A percentile compares a stretch with the other conserved stretches of the same genome.
These are phyloP conservation scores for Hesperophylax magnus DNA, from an alignment of 1,140 invertebrate genomes.

Conservation along the genomic window DNA sequence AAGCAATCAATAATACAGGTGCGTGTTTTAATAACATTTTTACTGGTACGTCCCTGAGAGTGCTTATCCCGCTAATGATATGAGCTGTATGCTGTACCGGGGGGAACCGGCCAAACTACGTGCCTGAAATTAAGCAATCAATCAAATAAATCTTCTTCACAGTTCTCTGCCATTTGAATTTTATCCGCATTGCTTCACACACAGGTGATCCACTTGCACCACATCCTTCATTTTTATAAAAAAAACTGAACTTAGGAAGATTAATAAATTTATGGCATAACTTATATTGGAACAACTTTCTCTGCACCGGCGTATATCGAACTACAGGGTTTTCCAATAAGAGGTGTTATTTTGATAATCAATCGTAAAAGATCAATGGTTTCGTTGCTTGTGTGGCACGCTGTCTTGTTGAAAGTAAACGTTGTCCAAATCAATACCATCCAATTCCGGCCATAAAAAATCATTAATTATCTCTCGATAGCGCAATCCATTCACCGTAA, in stretches of 20 bases:
- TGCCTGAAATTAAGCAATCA: conserved; percentile 19
- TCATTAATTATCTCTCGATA: too few relatives aligned
- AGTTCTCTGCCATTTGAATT: conserved; percentile 23
- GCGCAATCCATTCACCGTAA: too few relatives aligned
- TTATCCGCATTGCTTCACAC: conserved; percentile 23
- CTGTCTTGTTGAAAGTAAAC: too few relatives aligned
- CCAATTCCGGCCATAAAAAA: too few relatives aligned
- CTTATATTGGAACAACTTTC: conserved; percentile 55
- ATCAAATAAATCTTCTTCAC: conserved; percentile 35
- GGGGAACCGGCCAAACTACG: conserved; percentile 1
- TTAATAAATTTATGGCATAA: conserved; percentile 52
- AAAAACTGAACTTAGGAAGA: conserved; percentile 15
- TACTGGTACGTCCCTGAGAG: too few relatives aligned
- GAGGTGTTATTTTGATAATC: too few relatives aligned
- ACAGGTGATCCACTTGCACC: conserved; percentile 52
- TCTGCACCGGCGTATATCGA: conserved; percentile 14
- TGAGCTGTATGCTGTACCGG: neutral
- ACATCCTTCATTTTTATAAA: conserved; percentile 22
- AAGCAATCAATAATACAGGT: too few relatives aligned
- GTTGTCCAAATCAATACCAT: too few relatives aligned
- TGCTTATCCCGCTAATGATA: neutral
- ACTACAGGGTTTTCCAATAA: too few relatives aligned
- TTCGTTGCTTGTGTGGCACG: too few relatives aligned
- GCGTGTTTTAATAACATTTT: too few relatives aligned
- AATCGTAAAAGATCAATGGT: too few relatives aligned